These are phyloP conservation scores for Tipula confusa DNA, from an alignment of 2,888 invertebrate genomes.

Conservation along the genomic window DNA sequence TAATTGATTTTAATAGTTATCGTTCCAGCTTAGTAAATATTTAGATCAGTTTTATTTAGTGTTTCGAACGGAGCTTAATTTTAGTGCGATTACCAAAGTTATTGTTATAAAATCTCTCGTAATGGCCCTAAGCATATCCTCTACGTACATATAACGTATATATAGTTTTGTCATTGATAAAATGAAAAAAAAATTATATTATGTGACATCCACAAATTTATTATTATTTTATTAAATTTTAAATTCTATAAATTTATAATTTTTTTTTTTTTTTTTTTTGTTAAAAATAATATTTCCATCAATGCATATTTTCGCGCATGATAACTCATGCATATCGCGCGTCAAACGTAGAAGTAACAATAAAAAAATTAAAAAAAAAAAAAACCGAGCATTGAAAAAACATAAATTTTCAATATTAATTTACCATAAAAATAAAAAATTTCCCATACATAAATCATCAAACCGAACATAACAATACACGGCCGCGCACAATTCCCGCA, in stretches of 20 bases:
- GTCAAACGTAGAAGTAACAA: neutral
- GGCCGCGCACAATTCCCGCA: neutral
- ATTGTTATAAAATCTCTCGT: neutral
- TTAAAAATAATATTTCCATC: conserved; percentile 4
- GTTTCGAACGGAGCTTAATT: no score
- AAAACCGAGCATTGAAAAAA: neutral
- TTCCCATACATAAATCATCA: conserved; percentile 20
- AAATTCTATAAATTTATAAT: conserved; percentile 8
- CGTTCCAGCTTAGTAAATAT: no score
- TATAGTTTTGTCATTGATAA: neutral
- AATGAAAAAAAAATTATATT: no score
- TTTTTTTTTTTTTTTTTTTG: neutral
- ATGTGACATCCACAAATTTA: neutral
- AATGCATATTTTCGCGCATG: conserved; percentile 32
- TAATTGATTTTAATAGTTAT: no score
- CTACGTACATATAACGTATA: neutral
- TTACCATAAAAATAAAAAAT: conserved; percentile 20
- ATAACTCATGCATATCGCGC: conserved; percentile 33
- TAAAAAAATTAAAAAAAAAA: neutral
- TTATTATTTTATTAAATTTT: neutral
- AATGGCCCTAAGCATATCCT: conserved; percentile 20
- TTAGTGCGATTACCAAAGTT: neutral
- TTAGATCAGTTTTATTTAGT: no score
- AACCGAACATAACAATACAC: neutral
- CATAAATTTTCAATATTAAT: conserved; percentile 20